These are phyloP conservation scores for Aldabrachelys gigantea DNA, from an alignment of 2,113 vertebrate genomes.

Conservation along the genomic window DNA sequence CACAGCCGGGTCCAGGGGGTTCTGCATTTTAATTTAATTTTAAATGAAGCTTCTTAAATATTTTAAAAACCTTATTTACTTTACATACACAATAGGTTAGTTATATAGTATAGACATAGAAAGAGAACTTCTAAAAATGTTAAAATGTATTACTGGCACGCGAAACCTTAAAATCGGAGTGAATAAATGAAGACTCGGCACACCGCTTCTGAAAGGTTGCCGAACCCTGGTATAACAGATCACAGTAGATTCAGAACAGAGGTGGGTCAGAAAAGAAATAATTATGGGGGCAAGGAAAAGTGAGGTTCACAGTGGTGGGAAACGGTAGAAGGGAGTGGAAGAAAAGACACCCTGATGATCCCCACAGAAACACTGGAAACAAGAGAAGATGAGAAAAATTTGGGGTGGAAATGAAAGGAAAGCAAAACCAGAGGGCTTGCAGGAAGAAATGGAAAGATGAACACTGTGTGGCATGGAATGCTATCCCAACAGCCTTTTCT, in stretches of 20 bases:
- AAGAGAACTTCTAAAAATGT: no score
- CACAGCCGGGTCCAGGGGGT: no score
- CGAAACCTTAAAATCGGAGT: no score
- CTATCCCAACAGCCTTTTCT: neutral
- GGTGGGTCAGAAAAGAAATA: neutral
- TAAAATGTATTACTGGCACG: no score
- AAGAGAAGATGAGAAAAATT: neutral
- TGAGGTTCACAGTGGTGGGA: neutral
- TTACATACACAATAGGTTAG: no score
- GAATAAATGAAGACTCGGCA: no score
- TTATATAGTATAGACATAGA: no score
- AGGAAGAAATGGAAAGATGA: neutral
- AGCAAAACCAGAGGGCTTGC: neutral
- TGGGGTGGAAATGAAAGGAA: neutral
- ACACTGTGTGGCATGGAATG: neutral
- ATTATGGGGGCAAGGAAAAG: neutral
- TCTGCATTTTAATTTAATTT: no score
- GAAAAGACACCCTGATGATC: neutral
- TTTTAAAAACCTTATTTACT: no score
- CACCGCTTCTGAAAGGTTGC: no score
- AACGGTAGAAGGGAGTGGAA: neutral
- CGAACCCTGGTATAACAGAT: neutral
- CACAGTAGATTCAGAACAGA: neutral
- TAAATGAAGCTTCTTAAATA: no score
- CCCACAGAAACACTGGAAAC: rapidly evolving